Base-by-base conservation (phyloP, 1,140 invertebrate species). In the Lepidurus arcticus region DNA sequence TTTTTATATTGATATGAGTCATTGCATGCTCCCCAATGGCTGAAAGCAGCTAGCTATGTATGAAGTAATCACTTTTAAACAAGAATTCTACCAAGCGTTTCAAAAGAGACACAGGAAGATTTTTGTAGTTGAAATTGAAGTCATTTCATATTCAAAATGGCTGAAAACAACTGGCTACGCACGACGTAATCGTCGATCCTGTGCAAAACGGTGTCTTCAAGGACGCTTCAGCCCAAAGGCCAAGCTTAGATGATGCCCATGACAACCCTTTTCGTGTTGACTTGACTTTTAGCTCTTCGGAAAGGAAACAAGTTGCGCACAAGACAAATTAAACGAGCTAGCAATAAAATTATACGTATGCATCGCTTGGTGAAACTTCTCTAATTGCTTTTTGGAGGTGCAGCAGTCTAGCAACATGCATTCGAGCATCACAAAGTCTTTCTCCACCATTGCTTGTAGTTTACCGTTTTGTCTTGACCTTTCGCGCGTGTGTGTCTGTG, bases 261-360 rank as follows among this genome's bases (percentile, higher is more conserved):
- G 34, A 34, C 53, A 65, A 65, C 53, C 53, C 53, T 65, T 65
- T 65, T 21, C 53, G 21, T 65, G 53, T 65, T 65, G 53, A 65
- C 53, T 65, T 21, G 53, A 13, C 53, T 65, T 65, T 65, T 65
- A 21, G 53, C 53, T 65, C 53, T 65, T 65, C 6, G 53, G 53
- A 65, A 65, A 65, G 53, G 53, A 21, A 65, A 65, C 53, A 65
- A 65, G 53, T 65, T 65, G 53, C 16, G 16, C 16, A 65, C 16
- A 13, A n/a, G 53, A 13, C 16, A n/a, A 65, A 21, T 65, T 65
- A 21, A 4, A 65, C n/a, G 7, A 21, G 53, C 16, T n/a, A 65
- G 53, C 21, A 65, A 21, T 21, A 65, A 65, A 65, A 65, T 21
- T 65, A 21, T 65, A 65, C 53, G 6, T 65, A 21, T 7, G 21